phyloP scores from a whole-genome alignment of 2,888 invertebrate species.

The Subacronicta megacephala region DNA sequence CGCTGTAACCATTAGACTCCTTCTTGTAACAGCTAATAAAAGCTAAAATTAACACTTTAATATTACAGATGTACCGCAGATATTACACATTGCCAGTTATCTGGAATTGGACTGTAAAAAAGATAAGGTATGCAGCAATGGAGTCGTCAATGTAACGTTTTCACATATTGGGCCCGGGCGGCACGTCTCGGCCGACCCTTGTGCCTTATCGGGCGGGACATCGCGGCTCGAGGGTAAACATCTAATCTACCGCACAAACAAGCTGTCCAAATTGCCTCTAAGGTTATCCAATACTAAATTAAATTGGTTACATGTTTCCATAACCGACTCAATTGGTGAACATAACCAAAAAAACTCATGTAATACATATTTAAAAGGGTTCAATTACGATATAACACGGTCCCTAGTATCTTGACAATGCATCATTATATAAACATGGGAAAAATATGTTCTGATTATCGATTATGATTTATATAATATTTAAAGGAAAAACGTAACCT shows the following conservation, averaged over 20 bases:
- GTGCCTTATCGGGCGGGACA: slow-evolving; percentile 79
- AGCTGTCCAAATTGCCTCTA: slow-evolving; percentile 81
- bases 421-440: not conserved
- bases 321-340: slow-evolving; percentile 63
- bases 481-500: too few species aligned
- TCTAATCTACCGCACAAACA: slow-evolving; percentile 84
- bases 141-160: slow-evolving; percentile 79
- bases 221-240: slow-evolving; percentile 81
- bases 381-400: slow-evolving; percentile 28
- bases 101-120: slow-evolving; percentile 72
- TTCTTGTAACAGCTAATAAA: slow-evolving; percentile 38
- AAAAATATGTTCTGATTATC: slow-evolving; percentile 21
- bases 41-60: slow-evolving; percentile 52
- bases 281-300: slow-evolving; percentile 84
- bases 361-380: slow-evolving; percentile 46
- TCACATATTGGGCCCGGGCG: slow-evolving; percentile 75
- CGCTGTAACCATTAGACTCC: slow-evolving; percentile 28
- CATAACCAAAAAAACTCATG: slow-evolving; percentile 56
- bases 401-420: slow-evolving; percentile 29
- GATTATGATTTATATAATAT: too few species aligned
- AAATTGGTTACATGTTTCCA: slow-evolving; percentile 77
- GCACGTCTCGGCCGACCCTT: slow-evolving; percentile 75
- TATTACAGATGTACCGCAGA: slow-evolving; percentile 48
- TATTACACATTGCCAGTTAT: slow-evolving; percentile 61
- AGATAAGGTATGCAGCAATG: slow-evolving; percentile 76